Evolutionary conservation across 2,888 invertebrate species (phyloP).

Genomic region (Mystacides longicornis): DNA sequence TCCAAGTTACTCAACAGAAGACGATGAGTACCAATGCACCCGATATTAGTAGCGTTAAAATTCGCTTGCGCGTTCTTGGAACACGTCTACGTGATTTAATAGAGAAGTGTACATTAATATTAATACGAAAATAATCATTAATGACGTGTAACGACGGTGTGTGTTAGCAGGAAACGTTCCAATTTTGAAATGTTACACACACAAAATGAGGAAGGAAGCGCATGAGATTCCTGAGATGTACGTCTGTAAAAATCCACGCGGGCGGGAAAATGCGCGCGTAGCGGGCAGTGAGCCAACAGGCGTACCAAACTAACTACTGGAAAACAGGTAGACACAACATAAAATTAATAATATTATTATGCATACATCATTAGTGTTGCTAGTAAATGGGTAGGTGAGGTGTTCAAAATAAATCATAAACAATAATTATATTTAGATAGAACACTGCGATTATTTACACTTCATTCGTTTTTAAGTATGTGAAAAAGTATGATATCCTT

Average conservation of each 20-base stretch:
- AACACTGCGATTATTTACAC: too few relatives aligned
- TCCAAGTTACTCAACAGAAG: background rate
- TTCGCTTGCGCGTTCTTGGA: background rate
- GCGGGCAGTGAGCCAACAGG: background rate
- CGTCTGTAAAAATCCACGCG: slow-evolving; percentile 3
- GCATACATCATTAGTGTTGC: too few relatives aligned
- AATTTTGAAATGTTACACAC: slow-evolving; percentile 2
- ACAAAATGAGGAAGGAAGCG: slow-evolving; percentile 5
- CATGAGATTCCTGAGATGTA: background rate
- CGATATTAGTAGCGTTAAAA: background rate
- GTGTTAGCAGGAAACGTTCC: background rate
- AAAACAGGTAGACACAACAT: background rate
- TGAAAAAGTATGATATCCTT: too few relatives aligned
- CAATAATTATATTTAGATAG: too few relatives aligned
- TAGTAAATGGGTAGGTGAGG: too few relatives aligned
- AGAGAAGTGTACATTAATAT: background rate
- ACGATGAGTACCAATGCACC: background rate
- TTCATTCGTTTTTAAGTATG: too few relatives aligned
- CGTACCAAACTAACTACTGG: background rate
- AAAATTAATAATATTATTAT: background rate
- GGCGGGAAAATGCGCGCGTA: slow-evolving; percentile 2
- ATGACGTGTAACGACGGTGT: background rate
- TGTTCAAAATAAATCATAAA: too few relatives aligned
- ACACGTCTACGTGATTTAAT: background rate
- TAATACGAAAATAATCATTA: background rate